A percentile compares a stretch with the other conserved stretches of the same genome.
Conservation (phyloP, 2,797 vertebrate genomes). For the Pogoniulus pusillus region DNA sequence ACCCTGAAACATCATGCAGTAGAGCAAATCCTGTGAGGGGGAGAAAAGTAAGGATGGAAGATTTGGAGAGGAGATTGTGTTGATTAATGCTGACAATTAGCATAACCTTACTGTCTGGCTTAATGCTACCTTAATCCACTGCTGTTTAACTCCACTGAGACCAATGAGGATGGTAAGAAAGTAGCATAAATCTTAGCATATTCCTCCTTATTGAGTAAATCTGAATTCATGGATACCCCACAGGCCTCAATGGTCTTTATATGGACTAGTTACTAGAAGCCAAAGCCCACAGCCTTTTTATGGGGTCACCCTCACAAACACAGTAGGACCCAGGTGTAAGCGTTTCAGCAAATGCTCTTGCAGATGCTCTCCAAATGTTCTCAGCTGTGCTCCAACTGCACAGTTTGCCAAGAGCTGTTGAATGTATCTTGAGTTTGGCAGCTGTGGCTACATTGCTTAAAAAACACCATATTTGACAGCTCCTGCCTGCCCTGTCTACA, state of each 20-base stretch:
- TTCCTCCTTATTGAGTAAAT: background rate
- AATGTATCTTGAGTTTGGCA: constrained; percentile 10
- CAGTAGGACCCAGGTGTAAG: constrained; percentile 52
- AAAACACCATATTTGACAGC: background rate
- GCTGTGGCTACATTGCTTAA: constrained; percentile 29
- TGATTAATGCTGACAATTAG: background rate
- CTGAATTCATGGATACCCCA: background rate
- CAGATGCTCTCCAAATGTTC: constrained; percentile 62
- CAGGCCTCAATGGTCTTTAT: background rate
- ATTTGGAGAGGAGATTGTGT: background rate
- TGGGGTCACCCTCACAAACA: constrained; percentile 7
- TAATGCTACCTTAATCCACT: background rate
- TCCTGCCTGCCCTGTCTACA: background rate
- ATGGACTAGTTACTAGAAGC: background rate
- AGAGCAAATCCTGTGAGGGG: background rate
- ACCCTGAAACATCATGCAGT: background rate
- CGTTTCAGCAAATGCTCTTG: constrained; percentile 45
- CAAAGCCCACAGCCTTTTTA: constrained; percentile 13
- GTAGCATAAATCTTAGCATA: background rate
- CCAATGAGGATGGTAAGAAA: background rate
- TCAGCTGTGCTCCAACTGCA: constrained; percentile 51
- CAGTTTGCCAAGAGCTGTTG: constrained; percentile 40
- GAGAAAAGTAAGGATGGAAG: background rate
- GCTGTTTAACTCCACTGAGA: background rate
- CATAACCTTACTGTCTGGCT: background rate